Evolutionary conservation across 2,113 vertebrate species (phyloP).

Genomic region (Erinaceus europaeus): DNA sequence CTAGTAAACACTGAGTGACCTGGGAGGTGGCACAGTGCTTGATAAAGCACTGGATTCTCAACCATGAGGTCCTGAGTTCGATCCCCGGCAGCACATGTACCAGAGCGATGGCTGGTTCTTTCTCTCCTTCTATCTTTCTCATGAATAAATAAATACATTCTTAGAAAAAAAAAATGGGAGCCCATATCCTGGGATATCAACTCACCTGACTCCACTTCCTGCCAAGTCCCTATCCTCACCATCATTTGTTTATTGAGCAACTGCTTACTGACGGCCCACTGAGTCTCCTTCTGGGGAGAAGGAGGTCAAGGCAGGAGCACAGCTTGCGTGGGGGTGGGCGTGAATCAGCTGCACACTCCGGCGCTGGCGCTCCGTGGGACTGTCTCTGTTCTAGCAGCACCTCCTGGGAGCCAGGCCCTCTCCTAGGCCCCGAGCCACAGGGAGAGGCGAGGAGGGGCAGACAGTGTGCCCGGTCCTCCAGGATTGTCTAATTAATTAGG

Average conservation of each 20-base stretch:
- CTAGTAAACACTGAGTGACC: too few relatives aligned
- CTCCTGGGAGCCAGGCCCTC: accelerated
- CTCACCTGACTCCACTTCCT: neutral
- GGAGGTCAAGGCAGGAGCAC: accelerated
- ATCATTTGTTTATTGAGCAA: neutral
- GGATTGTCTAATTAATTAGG: constrained; percentile 26
- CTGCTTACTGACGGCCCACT: neutral
- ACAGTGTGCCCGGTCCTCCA: neutral
- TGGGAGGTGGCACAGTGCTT: too few relatives aligned
- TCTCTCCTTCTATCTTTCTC: too few relatives aligned
- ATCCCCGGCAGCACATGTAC: too few relatives aligned
- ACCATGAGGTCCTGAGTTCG: too few relatives aligned
- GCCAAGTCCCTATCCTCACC: neutral
- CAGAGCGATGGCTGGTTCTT: too few relatives aligned
- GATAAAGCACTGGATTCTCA: too few relatives aligned
- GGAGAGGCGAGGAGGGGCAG: neutral
- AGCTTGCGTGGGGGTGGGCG: accelerated
- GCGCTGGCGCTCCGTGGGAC: accelerated
- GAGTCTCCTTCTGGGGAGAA: neutral
- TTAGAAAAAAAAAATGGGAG: too few relatives aligned
- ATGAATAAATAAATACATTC: too few relatives aligned
- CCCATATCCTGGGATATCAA: neutral
- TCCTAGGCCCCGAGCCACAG: neutral
- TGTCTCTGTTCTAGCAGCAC: neutral
- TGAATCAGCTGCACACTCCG: accelerated